These are phyloP conservation scores for Biston betularia DNA, from an alignment of 2,888 invertebrate species.

Conservation along the genomic window DNA sequence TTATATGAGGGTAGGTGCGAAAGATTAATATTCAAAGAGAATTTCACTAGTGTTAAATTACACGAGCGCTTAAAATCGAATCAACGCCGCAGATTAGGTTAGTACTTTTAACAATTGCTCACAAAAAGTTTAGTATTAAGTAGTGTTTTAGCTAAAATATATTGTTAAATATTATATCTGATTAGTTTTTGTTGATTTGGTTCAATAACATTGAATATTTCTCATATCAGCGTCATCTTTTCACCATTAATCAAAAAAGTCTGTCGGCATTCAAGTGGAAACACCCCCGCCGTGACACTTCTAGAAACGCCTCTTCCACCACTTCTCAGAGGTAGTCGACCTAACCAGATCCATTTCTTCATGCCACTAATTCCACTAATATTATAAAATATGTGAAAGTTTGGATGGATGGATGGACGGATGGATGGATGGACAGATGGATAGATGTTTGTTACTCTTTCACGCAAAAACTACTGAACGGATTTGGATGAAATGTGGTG, in stretches of 20 bases:
- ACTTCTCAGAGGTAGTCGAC: not conserved
- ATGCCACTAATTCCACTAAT: no score
- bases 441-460: no score
- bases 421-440: no score
- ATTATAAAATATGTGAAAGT: no score
- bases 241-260: slow-evolving; percentile 47
- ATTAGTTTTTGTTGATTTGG: not conserved
- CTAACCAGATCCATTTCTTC: no score
- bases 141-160: no score
- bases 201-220: slow-evolving; percentile 29
- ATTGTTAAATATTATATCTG: not conserved
- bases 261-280: slow-evolving; percentile 35
- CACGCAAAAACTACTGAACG: no score
- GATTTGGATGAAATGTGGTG: no score
- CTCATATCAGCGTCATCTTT: slow-evolving; percentile 32
- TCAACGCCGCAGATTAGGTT: slow-evolving; percentile 2
- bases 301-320: slow-evolving; percentile 17
- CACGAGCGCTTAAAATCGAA: slow-evolving; percentile 33
- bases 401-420: no score
- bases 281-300: slow-evolving; percentile 43
- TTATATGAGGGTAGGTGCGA: slow-evolving; percentile 41
- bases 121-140: no score
- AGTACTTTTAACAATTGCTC: no score
- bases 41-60: slow-evolving; percentile 43
- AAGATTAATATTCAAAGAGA: slow-evolving; percentile 47